phyloP scores from a whole-genome alignment of 2,888 invertebrate genomes.

The Fissipunctia ypsillon region DNA sequence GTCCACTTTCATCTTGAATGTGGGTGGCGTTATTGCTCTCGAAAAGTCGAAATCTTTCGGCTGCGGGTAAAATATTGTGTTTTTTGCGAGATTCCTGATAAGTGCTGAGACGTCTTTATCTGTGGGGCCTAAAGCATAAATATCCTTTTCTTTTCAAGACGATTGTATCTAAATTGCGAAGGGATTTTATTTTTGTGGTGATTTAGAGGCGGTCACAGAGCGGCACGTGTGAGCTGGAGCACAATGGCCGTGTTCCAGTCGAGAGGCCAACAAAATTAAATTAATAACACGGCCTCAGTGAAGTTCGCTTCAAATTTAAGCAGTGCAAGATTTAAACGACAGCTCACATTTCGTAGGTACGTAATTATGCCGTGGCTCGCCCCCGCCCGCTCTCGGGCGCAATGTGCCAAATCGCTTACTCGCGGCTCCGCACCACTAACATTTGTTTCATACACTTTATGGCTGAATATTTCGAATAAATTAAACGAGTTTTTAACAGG shows the following conservation, averaged over 20 bases:
- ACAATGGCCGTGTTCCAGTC: conserved; percentile 67
- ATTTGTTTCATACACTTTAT: conserved; percentile 68
- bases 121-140: conserved; percentile 61
- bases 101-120: conserved; percentile 63
- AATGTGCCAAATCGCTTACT: conserved; percentile 90
- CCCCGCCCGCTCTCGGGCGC: conserved; percentile 81
- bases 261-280: conserved; percentile 81
- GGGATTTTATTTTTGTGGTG: conserved; percentile 59
- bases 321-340: conserved; percentile 89
- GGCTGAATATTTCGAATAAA: conserved; percentile 56
- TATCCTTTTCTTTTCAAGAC: conserved; percentile 63
- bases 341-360: conserved; percentile 87
- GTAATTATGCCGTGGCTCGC: conserved; percentile 87
- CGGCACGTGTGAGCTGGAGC: conserved; percentile 55
- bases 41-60: conserved; percentile 60
- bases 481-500: conserved; percentile 56
- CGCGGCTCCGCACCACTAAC: conserved; percentile 81
- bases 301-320: conserved; percentile 87
- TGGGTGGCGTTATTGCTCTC: conserved; percentile 60
- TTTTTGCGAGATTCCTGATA: conserved; percentile 61
- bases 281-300: conserved; percentile 82
- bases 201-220: conserved; percentile 60
- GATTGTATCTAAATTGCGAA: conserved; percentile 60
- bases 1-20: conserved; percentile 62
- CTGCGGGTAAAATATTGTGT: conserved; percentile 60